These are phyloP conservation scores for Lycocorax pyrrhopterus DNA, from an alignment of 2,113 vertebrate species.

Conservation along the genomic window DNA sequence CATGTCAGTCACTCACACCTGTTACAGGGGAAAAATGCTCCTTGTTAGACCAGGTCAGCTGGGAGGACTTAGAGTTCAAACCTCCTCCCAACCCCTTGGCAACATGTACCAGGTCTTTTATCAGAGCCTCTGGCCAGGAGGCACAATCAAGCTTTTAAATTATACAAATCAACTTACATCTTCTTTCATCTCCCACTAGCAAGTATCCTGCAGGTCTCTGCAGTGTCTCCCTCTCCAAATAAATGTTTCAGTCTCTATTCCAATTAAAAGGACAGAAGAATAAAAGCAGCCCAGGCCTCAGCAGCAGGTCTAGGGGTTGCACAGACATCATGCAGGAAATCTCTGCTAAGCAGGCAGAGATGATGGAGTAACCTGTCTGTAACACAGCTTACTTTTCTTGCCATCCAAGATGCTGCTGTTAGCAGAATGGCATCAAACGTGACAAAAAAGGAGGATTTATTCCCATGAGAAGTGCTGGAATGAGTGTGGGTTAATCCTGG, in stretches of 20 bases:
- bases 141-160: not conserved
- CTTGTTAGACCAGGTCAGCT: not conserved
- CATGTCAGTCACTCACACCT: conserved; percentile 30
- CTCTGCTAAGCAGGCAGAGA: not conserved
- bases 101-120: not conserved
- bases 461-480: not conserved
- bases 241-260: not conserved
- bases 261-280: not conserved
- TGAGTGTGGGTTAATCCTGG: not conserved
- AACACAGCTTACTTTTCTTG: not conserved
- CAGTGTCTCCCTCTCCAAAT: not conserved
- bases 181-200: not conserved
- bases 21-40: not conserved
- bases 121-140: not conserved
- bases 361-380: too few species aligned
- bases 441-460: not conserved
- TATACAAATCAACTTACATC: not conserved
- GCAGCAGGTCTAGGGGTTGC: not conserved
- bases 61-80: not conserved
- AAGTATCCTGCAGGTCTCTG: not conserved
- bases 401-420: not conserved
- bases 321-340: not conserved
- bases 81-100: not conserved
- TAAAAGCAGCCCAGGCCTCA: not conserved
- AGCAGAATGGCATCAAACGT: accelerated